Percentiles rank a stretch among this genome's conserved stretches.
These are phyloP conservation scores for Zhuqinia jingwanae DNA, from an alignment of 2,888 invertebrate genomes.

Conservation along the genomic window DNA sequence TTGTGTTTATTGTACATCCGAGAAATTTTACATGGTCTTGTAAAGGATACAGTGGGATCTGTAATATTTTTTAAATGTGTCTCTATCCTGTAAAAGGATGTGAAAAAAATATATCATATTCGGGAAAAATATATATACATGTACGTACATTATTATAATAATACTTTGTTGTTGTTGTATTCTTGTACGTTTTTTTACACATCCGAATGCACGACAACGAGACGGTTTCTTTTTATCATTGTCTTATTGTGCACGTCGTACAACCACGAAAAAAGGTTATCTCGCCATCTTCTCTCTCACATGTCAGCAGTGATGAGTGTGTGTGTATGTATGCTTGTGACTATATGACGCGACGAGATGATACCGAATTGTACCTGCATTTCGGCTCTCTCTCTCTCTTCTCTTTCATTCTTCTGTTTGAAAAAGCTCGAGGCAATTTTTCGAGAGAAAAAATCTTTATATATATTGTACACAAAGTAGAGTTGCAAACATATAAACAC, in stretches of 20 bases:
- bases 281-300: slow-evolving; percentile 23
- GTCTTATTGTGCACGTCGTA: neutral
- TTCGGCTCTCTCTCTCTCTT: slow-evolving; percentile 31
- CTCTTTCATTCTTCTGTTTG: neutral
- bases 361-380: slow-evolving; percentile 39
- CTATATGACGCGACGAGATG: slow-evolving; percentile 15
- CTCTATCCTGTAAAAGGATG: no score
- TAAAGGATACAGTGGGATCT: slow-evolving; percentile 5
- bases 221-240: slow-evolving; percentile 5
- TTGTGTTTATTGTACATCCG: slow-evolving; percentile 9
- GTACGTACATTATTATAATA: slow-evolving; percentile 4
- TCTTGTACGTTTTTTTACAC: slow-evolving; percentile 45
- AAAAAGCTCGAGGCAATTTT: slow-evolving; percentile 20
- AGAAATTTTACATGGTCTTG: slow-evolving; percentile 56
- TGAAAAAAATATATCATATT: neutral
- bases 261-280: slow-evolving; percentile 26
- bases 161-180: neutral
- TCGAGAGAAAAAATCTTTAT: neutral
- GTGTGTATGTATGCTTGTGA: no score
- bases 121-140: slow-evolving; percentile 16
- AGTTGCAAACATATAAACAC: neutral
- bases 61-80: no score
- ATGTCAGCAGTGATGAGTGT: neutral
- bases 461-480: neutral
- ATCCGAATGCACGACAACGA: slow-evolving; percentile 40